These are phyloP conservation scores for Dermatemys mawii DNA, from an alignment of 2,113 vertebrate genomes.

Conservation along the genomic window DNA sequence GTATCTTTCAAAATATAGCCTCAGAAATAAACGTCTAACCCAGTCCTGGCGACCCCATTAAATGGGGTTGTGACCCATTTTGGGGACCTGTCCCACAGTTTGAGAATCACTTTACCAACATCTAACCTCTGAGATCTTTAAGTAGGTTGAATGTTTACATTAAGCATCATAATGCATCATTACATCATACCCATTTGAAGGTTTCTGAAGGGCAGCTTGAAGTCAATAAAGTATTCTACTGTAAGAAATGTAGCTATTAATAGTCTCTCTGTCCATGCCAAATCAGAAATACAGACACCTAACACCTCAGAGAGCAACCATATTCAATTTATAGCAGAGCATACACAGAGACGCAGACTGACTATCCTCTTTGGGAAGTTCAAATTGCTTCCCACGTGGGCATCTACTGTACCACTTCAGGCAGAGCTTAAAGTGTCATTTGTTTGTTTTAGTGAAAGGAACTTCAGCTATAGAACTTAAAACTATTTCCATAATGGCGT, in stretches of 20 bases:
- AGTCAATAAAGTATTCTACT: background rate
- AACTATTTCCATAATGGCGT: background rate
- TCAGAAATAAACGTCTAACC: background rate
- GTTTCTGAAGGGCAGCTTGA: background rate
- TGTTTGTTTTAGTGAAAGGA: constrained; percentile 24
- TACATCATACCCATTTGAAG: background rate
- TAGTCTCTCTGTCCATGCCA: background rate
- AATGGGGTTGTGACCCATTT: too few relatives aligned
- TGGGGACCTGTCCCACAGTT: too few relatives aligned
- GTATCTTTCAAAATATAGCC: background rate
- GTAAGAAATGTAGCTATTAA: background rate
- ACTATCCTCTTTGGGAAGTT: background rate
- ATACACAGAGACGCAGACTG: background rate
- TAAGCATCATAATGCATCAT: constrained; percentile 16
- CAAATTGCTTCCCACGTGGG: background rate
- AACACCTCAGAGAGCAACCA: background rate
- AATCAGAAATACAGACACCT: background rate
- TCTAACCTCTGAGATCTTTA: constrained; percentile 3
- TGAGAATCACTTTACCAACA: background rate
- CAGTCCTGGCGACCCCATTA: too few relatives aligned
- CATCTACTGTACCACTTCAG: background rate
- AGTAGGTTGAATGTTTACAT: constrained; percentile 14
- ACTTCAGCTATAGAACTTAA: constrained; percentile 15
- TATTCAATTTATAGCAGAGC: background rate
- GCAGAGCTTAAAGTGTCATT: background rate